Conservation (phyloP, 2,888 invertebrate species). For the Agapetus fuscipes region DNA sequence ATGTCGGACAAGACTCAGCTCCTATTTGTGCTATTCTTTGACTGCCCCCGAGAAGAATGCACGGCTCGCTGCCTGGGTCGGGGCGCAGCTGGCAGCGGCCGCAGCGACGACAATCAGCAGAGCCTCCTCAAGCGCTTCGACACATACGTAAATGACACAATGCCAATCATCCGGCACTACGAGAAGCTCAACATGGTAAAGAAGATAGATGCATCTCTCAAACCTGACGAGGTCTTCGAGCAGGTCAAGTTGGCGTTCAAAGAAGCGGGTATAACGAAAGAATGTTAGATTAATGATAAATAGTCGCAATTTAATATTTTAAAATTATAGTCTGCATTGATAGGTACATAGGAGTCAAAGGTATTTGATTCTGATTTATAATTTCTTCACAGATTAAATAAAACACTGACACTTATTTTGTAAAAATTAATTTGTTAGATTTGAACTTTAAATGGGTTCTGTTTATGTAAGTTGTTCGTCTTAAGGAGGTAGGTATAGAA, state of each 20-base stretch:
- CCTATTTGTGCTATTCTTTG: constrained; percentile 85
- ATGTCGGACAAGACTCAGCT: constrained; percentile 80
- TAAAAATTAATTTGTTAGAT: too few species aligned
- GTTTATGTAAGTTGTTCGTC: too few species aligned
- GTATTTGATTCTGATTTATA: too few species aligned
- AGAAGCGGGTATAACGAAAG: constrained; percentile 27
- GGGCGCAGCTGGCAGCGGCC: constrained; percentile 82
- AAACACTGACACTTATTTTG: too few species aligned
- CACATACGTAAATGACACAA: constrained; percentile 76
- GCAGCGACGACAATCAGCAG: constrained; percentile 89
- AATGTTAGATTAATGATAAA: too few species aligned
- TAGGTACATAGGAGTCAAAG: too few species aligned
- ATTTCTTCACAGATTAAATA: too few species aligned
- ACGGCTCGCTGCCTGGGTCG: constrained; percentile 76
- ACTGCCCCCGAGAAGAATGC: constrained; percentile 78
- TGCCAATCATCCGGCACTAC: constrained; percentile 85
- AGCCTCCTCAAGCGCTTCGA: constrained; percentile 78
- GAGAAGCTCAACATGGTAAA: constrained; percentile 59
- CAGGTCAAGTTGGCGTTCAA: constrained; percentile 45
- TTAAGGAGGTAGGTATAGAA: too few species aligned
- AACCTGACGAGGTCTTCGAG: constrained; percentile 56
- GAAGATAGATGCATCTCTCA: constrained; percentile 61
- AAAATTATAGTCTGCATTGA: too few species aligned
- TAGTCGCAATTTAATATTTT: too few species aligned
- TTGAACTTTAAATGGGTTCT: too few species aligned